phyloP scores from a whole-genome alignment of 2,888 invertebrate genomes.

The Tuta absoluta region DNA sequence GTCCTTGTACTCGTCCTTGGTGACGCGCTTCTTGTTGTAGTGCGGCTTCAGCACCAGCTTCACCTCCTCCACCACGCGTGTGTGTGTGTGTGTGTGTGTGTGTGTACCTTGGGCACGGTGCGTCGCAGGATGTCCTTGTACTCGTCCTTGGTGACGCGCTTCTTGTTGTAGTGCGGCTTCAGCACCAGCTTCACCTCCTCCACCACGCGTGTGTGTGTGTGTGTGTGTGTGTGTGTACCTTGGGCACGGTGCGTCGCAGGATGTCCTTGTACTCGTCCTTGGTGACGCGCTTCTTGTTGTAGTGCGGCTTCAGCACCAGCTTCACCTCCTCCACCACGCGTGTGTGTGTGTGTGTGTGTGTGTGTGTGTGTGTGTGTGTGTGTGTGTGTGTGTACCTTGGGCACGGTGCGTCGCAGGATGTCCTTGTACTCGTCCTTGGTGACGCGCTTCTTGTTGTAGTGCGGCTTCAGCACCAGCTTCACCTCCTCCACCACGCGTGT shows the following conservation, averaged over 20 bases:
- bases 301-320: constrained; percentile 96
- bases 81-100: neutral
- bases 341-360: too few relatives aligned
- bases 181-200: constrained; percentile 98
- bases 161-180: constrained; percentile 97
- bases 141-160: constrained; percentile 96
- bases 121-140: constrained; percentile 98
- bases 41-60: constrained; percentile 97
- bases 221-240: constrained; percentile 82
- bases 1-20: constrained; percentile 98
- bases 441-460: constrained; percentile 96
- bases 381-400: constrained; percentile 87
- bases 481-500: constrained; percentile 96
- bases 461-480: constrained; percentile 96
- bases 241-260: constrained; percentile 96
- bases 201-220: constrained; percentile 85
- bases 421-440: constrained; percentile 98
- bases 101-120: constrained; percentile 96
- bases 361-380: neutral
- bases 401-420: constrained; percentile 96
- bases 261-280: constrained; percentile 99
- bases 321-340: constrained; percentile 99
- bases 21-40: constrained; percentile 95
- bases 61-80: constrained; percentile 97
- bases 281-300: constrained; percentile 94